Evolutionary conservation across 2,797 vertebrate species (phyloP), one percentile per base, ranked within the genome.

Genomic region (Acanthornis magna): DNA sequence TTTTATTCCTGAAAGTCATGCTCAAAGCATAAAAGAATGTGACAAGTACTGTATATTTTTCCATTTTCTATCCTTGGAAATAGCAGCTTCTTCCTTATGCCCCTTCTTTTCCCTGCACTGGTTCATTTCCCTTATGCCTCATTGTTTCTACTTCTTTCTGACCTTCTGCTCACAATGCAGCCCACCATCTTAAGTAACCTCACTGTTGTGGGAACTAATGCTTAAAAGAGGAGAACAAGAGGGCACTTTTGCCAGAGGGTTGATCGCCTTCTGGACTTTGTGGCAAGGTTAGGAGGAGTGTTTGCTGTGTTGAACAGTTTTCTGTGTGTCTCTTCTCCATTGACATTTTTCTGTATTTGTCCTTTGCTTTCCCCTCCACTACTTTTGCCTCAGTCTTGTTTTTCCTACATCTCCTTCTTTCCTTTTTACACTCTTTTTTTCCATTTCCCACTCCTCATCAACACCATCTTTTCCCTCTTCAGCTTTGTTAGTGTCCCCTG

Each of bases 291-390:
- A 72, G 55, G 67, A 91, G 15, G 9, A 54, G 17, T 38, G 11
- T 87, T 82, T 84, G 42, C 47, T 63, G 15, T 60, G 16, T 74
- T 79, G 67, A 29, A 50, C 9, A 4, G 14, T 13, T 45, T 38
- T 66, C 25, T 79, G 25, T n/a, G 11, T 0, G 0, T 45, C 13
- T 66, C 8, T 82, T 8, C 5, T 62, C 9, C 10, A 16, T 74
- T 78, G 22, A n/a, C 5, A 1, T 53, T 66, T 66, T 70, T 66
- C 58, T 60, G 0, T 77, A 22, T 87, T 93, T 89, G 42, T 42
- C 21, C 14, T 66, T 79, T 87, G 18, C 42, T 85, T 87, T 84
- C 21, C n/a, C 17, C 3, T 86, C 16, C 11, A 5, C 12, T 67
- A 5, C 13, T 55, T 68, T 84, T 78, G 20, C 26, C 30, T 93